These are phyloP conservation scores for Pissodes strobi DNA, from an alignment of 1,140 invertebrate genomes.

Conservation along the genomic window DNA sequence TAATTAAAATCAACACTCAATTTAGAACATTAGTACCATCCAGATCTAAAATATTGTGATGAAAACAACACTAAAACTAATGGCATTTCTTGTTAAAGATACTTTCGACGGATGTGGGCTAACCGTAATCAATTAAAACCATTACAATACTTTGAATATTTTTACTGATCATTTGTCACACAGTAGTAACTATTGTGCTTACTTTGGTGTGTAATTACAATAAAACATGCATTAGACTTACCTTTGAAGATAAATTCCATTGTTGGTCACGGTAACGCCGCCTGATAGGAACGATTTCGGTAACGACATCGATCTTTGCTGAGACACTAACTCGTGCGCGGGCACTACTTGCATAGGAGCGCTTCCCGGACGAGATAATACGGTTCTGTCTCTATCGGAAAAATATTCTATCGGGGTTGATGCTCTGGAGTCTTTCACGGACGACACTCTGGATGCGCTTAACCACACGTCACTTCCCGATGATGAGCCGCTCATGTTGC, in stretches of 20 bases:
- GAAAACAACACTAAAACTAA: no score
- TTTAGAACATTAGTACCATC: no score
- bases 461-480: conserved; percentile 63
- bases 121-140: no score
- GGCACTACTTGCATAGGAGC: conserved; percentile 57
- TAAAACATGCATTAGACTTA: no score
- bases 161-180: no score
- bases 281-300: conserved; percentile 66
- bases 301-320: conserved; percentile 65
- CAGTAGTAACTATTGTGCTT: no score
- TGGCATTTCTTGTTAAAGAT: no score
- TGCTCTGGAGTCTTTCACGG: conserved; percentile 57
- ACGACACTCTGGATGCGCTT: conserved; percentile 56
- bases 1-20: no score
- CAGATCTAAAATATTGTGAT: no score
- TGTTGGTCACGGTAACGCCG: not conserved
- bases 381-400: conserved; percentile 53
- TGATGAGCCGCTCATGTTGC: conserved; percentile 57
- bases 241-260: conserved; percentile 27
- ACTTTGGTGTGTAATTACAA: no score
- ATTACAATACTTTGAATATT: no score
- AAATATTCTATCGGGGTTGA: conserved; percentile 59
- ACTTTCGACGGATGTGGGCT: no score
- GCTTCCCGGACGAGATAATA: conserved; percentile 60
- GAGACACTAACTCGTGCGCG: conserved; percentile 53